Conservation (phyloP, 2,113 vertebrate species). For the Ardeotis arabs region DNA sequence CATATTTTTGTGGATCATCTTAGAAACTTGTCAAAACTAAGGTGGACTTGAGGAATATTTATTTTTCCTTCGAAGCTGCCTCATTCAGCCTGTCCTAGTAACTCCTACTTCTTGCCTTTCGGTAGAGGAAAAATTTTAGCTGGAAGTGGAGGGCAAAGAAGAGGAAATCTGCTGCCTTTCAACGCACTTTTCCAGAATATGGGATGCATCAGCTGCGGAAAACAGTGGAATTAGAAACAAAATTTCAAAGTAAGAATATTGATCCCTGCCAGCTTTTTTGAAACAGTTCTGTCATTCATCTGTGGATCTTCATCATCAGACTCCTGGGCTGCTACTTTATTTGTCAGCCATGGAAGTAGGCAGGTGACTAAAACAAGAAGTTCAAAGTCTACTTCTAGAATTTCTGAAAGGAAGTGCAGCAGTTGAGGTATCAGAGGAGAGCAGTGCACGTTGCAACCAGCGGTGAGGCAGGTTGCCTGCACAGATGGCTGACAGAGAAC, state of each 20-base stretch:
- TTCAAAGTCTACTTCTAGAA: not conserved
- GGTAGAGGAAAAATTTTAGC: not conserved
- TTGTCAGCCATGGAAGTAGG: not conserved
- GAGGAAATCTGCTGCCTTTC: not conserved
- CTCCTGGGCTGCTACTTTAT: not conserved
- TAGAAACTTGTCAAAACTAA: not conserved
- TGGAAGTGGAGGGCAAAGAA: not conserved
- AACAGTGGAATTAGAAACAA: not conserved
- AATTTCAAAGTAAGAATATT: not conserved
- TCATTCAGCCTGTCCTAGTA: not conserved
- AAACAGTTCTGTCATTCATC: not conserved
- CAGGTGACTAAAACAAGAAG: not conserved
- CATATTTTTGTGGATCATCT: not conserved
- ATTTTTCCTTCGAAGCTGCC: not conserved
- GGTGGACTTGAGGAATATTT: not conserved
- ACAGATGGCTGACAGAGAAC: fast-evolving
- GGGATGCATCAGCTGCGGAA: not conserved
- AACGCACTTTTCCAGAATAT: not conserved
- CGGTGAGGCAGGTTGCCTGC: not conserved
- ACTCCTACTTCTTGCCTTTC: not conserved
- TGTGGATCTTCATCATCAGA: not conserved
- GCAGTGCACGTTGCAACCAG: not conserved
- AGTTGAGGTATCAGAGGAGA: not conserved
- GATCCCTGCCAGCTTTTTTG: not conserved
- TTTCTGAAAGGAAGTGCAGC: not conserved